Evolutionary conservation across 2,113 vertebrate species (phyloP).

Genomic region (Macrotis lagotis): DNA sequence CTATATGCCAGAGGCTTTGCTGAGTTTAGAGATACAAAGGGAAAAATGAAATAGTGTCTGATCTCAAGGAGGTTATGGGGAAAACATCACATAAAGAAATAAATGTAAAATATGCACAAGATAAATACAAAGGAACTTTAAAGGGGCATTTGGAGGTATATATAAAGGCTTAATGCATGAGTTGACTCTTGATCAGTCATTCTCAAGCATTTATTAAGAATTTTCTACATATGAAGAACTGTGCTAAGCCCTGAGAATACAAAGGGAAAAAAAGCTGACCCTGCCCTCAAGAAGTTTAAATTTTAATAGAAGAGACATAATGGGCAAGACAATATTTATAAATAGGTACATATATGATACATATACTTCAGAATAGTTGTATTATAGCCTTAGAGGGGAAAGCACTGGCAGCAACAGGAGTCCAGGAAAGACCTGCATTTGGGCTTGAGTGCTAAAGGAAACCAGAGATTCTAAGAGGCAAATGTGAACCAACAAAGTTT

Average conservation of each 20-base stretch:
- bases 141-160: background rate
- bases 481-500: background rate
- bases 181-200: background rate
- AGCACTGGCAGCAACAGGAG: background rate
- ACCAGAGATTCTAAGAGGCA: background rate
- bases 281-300: background rate
- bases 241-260: background rate
- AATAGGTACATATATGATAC: background rate
- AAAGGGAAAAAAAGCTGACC: background rate
- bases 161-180: background rate
- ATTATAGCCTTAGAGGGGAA: background rate
- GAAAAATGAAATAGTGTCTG: background rate
- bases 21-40: background rate
- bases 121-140: background rate
- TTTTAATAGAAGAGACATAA: background rate
- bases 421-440: background rate
- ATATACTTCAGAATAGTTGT: background rate
- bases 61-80: background rate
- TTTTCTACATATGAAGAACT: background rate
- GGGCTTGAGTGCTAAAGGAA: background rate
- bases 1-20: background rate
- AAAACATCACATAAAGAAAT: background rate
- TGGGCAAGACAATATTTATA: background rate
- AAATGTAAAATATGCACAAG: constrained; percentile 4
- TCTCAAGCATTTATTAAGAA: background rate